These are phyloP conservation scores for Platichthys flesus DNA, from an alignment of 2,113 vertebrate genomes.

Conservation along the genomic window DNA sequence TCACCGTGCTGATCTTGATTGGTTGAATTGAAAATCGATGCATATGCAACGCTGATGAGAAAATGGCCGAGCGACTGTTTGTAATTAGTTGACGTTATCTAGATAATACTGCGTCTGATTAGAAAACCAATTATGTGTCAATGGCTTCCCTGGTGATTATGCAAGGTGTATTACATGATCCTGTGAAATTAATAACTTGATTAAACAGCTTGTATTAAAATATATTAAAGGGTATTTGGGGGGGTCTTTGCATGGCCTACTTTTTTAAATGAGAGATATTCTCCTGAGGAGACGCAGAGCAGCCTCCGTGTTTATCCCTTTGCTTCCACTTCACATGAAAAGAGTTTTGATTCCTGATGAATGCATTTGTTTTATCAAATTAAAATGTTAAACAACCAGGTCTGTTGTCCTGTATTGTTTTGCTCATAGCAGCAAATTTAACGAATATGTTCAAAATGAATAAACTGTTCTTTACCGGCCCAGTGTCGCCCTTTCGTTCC, in stretches of 20 bases:
- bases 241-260: slow-evolving; percentile 24
- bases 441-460: background rate
- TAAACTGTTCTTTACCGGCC: no score
- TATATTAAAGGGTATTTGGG: slow-evolving; percentile 27
- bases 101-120: slow-evolving; percentile 66
- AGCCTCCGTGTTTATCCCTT: background rate
- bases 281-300: background rate
- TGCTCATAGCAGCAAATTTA: background rate
- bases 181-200: slow-evolving; percentile 56
- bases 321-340: background rate
- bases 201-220: slow-evolving; percentile 57
- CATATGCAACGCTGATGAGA: slow-evolving; percentile 51
- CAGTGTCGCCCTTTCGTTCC: no score
- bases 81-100: slow-evolving; percentile 69
- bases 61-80: slow-evolving; percentile 55
- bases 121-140: slow-evolving; percentile 65
- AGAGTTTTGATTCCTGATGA: background rate
- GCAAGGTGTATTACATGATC: slow-evolving; percentile 39
- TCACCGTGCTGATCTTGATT: slow-evolving; percentile 22
- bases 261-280: slow-evolving; percentile 13
- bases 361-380: no score
- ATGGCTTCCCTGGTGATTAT: slow-evolving; percentile 58
- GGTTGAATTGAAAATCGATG: slow-evolving; percentile 60
- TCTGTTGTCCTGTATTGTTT: background rate
- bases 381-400: background rate